Base-by-base conservation (phyloP, 2,888 invertebrate species). In the Apodemia hepburni region DNA sequence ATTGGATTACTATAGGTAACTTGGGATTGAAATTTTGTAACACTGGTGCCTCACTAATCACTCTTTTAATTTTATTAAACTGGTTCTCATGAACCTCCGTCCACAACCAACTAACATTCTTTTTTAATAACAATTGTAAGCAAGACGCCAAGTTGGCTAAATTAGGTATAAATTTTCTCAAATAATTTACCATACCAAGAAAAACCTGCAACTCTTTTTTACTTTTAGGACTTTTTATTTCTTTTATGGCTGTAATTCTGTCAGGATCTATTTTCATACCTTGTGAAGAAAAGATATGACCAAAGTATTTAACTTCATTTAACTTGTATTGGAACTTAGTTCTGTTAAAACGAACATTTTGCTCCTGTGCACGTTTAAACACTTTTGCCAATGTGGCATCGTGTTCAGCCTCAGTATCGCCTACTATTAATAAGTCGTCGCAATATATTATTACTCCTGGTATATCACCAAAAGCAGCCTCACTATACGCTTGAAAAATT, bases 371-470 rank as follows among this genome's bases (percentile, higher is more conserved):
- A 29, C 29, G 29, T 29, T 29, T 29, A 29, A 29, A 29, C 6
- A 29, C 29, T 29, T 29, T 29, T 29, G n/a, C 6, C 7, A 29
- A 6, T 29, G 29, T 29, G 29, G 29, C 6, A 33, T 33, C 33
- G 8, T 33, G 33, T 8, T 33, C 33, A 8, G 33, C 33, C 33
- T 33, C 33, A 7, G 33, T 33, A 7, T 33, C 33, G 7, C 33
- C 33, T n/a, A n/a, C n/a, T n/a, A n/a, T n/a, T 33, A 33, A 33
- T 33, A 80, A 61, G 64, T 80, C 78, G 71, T 81, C 78, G 64
- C 79, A 76, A 66, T 80, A 80, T 1, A 80, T 65, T 12, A 73
- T 60, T 11, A 78, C 73, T 7, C 76, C 74, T 17, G 72, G 69
- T 42, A 80, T 78, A 58, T 77, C 75, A 29, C 74, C 78, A 68